These are phyloP conservation scores for Lanistes nyassanus DNA, from an alignment of 1,140 invertebrate genomes.

Conservation along the genomic window DNA sequence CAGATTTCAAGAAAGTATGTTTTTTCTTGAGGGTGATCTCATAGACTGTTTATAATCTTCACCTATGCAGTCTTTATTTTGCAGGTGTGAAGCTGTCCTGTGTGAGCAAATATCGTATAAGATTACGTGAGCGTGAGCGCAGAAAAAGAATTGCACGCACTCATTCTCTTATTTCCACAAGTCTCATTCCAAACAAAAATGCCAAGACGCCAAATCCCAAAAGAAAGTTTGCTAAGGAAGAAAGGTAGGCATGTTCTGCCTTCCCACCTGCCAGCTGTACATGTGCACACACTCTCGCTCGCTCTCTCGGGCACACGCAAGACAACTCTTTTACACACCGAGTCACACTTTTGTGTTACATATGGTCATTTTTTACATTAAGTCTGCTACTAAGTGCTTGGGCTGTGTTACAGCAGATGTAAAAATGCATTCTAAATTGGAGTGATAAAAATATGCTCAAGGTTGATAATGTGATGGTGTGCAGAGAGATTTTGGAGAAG, in stretches of 20 bases:
- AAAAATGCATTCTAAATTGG: conserved; percentile 55
- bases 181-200: conserved; percentile 37
- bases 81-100: conserved; percentile 18
- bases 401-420: too few relatives aligned
- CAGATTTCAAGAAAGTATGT: neutral
- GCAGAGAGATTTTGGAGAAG: conserved; percentile 73
- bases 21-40: neutral
- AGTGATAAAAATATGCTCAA: conserved; percentile 38
- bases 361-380: too few relatives aligned
- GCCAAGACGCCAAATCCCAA: conserved; percentile 48
- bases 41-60: neutral
- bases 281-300: too few relatives aligned
- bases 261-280: too few relatives aligned
- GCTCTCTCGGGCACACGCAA: too few relatives aligned
- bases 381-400: too few relatives aligned
- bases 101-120: conserved; percentile 80
- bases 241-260: conserved; percentile 39
- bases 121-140: conserved; percentile 85
- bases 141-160: conserved; percentile 84
- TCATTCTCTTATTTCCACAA: conserved; percentile 19
- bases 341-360: too few relatives aligned
- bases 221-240: conserved; percentile 42
- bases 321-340: too few relatives aligned
- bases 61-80: conserved; percentile 3
- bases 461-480: conserved; percentile 46